Base-by-base conservation (phyloP, 2,113 vertebrate species). In the Pongo abelii region DNA sequence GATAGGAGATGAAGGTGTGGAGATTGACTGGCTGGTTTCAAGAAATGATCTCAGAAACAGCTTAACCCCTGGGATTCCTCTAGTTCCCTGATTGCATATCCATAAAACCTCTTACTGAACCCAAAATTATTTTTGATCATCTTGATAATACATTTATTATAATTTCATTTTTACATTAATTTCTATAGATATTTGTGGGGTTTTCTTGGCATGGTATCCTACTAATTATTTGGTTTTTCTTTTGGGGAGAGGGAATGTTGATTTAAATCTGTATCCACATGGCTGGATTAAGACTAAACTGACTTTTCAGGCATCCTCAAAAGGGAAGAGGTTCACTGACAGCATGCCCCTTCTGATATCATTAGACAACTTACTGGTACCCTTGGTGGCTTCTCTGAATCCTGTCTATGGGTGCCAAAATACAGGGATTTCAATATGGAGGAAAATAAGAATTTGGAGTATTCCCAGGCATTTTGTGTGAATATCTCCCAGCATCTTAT, bases 211-310 rank as follows among this genome's bases (percentile, higher is more conserved):
- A 79, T 93, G 23, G 10, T 40, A 1, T 81, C 11, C 16, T 81
- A 38, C 6, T 75, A 81, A 80, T 32, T 79, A 79, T 64, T 64
- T 69, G 78, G 55, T 52, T 86, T 91, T 38, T 67, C n/a, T 80
- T 88, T 88, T n/a, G 17, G 8, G 32, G n/a, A 77, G 25, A 75
- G 13, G 17, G 46, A 69, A 38, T 46, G 14, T 48, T 89, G 32
- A 69, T 84, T 93, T 89, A 55, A 69, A 69, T 89, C 55, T 89
- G 25, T 87, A 89, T 48, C 32, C 50, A 77, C 18, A 77, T 75
- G 40, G 17, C 25, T 89, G 18, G 32, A 93, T 67, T 93, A 93
- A 96, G 81, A 57, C 69, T 72, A 96, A 87, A 67, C 35, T 77
- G 18, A 77, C 6, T 69, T 91, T 96, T 69, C 25, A 75, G 57